These are phyloP conservation scores for Hydraecia micacea DNA, from an alignment of 2,888 invertebrate species.

Conservation along the genomic window DNA sequence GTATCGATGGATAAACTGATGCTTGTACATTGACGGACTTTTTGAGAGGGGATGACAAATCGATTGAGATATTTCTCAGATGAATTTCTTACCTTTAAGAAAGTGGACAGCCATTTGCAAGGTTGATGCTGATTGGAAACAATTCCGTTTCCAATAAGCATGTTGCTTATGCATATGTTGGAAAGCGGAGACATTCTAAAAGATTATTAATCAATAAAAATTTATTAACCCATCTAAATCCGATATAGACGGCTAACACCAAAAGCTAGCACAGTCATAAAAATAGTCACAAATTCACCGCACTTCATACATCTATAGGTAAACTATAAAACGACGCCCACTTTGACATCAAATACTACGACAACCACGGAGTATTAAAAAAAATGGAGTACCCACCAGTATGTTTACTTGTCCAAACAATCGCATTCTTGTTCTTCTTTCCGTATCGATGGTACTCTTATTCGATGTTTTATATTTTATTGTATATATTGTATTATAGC, in stretches of 20 bases:
- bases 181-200: background rate
- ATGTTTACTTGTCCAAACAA: background rate
- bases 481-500: no score
- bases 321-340: constrained; percentile 54
- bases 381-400: constrained; percentile 17
- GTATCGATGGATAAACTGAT: constrained; percentile 61
- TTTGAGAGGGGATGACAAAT: constrained; percentile 36
- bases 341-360: constrained; percentile 19
- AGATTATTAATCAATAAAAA: constrained; percentile 40
- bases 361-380: constrained; percentile 4
- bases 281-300: constrained; percentile 32
- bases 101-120: background rate
- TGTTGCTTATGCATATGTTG: background rate
- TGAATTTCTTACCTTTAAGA: background rate
- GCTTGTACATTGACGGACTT: constrained; percentile 52
- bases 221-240: constrained; percentile 8
- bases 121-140: background rate
- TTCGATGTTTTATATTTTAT: no score
- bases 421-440: background rate
- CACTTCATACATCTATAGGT: constrained; percentile 39
- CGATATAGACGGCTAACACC: constrained; percentile 20
- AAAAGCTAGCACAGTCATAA: constrained; percentile 48
- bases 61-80: constrained; percentile 7
- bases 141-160: background rate
- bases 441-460: background rate